A percentile compares a stretch with the other conserved stretches of the same genome.
Conservation (phyloP, 1,140 invertebrate species). For the Limonius californicus region DNA sequence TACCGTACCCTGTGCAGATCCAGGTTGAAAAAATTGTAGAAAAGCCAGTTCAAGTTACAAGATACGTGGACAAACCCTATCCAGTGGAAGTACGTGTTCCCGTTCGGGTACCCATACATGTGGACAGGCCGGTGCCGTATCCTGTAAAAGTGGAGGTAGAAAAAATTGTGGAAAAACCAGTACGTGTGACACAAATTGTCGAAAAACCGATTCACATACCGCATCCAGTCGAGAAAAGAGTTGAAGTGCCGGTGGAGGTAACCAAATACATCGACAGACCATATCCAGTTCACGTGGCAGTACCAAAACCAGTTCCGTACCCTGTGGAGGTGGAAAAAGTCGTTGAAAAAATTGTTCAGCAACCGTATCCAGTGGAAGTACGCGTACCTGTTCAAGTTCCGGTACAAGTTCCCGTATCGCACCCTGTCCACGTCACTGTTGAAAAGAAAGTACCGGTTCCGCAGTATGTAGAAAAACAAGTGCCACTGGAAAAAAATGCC, state of each 20-base stretch:
- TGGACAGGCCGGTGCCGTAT: too few relatives aligned
- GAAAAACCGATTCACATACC: slow-evolving; percentile 41
- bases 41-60: slow-evolving; percentile 17
- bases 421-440: slow-evolving; percentile 33
- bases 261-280: slow-evolving; percentile 17
- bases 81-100: slow-evolving; percentile 23
- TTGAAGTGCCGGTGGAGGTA: slow-evolving; percentile 26
- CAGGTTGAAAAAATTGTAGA: slow-evolving; percentile 15
- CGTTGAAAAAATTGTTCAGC: slow-evolving; percentile 25
- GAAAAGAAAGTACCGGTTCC: slow-evolving; percentile 39
- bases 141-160: slow-evolving; percentile 38
- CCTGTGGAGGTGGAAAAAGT: slow-evolving; percentile 37
- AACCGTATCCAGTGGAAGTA: background rate
- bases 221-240: slow-evolving; percentile 30
- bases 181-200: slow-evolving; percentile 49
- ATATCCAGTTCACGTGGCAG: slow-evolving; percentile 21
- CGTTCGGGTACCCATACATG: slow-evolving; percentile 45
- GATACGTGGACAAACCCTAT: too few relatives aligned
- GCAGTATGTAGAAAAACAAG: slow-evolving; percentile 50
- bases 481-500: slow-evolving; percentile 49
- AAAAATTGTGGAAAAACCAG: slow-evolving; percentile 49
- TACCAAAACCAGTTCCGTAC: slow-evolving; percentile 32
- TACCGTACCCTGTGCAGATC: slow-evolving; percentile 30
- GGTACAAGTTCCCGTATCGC: slow-evolving; percentile 42
- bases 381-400: slow-evolving; percentile 42